Conservation (phyloP, 2,797 vertebrate species). For the Ataeniobius toweri region DNA sequence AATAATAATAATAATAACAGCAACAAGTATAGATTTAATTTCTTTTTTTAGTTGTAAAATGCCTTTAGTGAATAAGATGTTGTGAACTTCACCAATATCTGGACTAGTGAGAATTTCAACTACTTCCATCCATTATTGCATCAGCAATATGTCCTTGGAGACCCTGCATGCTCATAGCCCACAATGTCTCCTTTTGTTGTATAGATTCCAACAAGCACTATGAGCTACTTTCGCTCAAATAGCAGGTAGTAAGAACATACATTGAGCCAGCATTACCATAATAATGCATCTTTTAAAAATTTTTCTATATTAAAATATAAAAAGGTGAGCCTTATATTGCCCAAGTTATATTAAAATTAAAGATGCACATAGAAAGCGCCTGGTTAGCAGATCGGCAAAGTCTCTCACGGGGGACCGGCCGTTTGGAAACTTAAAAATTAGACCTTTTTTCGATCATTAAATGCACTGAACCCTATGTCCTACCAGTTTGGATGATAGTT, state of each 20-base stretch:
- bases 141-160: background rate
- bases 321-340: background rate
- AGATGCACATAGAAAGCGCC: background rate
- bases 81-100: background rate
- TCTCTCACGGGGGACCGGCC: background rate
- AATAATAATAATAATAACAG: too few relatives aligned
- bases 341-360: background rate
- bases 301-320: background rate
- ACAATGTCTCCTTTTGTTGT: background rate
- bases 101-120: background rate
- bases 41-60: background rate
- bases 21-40: too few relatives aligned
- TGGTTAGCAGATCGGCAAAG: background rate
- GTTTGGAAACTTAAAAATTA: background rate
- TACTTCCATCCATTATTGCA: background rate
- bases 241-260: background rate
- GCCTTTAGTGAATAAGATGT: background rate
- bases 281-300: background rate
- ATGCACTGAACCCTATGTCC: background rate
- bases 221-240: background rate
- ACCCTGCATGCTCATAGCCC: background rate
- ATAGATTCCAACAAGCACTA: background rate
- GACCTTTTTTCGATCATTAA: background rate
- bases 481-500: background rate
- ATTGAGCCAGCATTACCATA: background rate